Conservation (phyloP, 1,140 invertebrate species). For the Agraylea sexmaculata region DNA sequence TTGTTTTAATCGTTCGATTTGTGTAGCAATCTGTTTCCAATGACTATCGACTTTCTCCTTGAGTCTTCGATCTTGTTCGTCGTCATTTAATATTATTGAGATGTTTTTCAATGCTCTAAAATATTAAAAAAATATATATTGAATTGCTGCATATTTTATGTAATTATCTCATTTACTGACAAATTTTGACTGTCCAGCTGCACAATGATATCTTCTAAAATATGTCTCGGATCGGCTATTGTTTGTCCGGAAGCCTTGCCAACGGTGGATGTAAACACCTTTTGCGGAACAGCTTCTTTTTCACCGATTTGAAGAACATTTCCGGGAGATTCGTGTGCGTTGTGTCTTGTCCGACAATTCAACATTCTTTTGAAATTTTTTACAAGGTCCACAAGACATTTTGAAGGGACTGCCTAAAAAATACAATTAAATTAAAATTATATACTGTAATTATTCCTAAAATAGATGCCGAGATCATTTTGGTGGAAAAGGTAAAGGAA, state of each 20-base stretch:
- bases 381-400: slow-evolving; percentile 15
- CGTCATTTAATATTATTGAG: slow-evolving; percentile 26
- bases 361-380: slow-evolving; percentile 16
- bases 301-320: slow-evolving; percentile 11
- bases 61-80: slow-evolving; percentile 32
- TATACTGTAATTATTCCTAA: not conserved
- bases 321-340: no score
- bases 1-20: slow-evolving; percentile 46
- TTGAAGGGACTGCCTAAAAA: slow-evolving; percentile 17
- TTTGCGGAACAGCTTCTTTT: slow-evolving; percentile 24
- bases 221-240: slow-evolving; percentile 30
- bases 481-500: not conserved
- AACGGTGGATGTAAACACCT: slow-evolving; percentile 36
- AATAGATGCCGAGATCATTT: no score
- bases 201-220: slow-evolving; percentile 47
- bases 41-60: slow-evolving; percentile 41
- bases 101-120: slow-evolving; percentile 32
- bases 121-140: slow-evolving; percentile 6
- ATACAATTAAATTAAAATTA: slow-evolving; percentile 9
- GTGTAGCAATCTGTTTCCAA: slow-evolving; percentile 39
- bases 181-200: slow-evolving; percentile 49
- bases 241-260: slow-evolving; percentile 35
- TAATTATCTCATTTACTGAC: slow-evolving; percentile 25
- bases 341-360: slow-evolving; percentile 9
- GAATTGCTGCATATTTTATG: not conserved